phyloP scores from a whole-genome alignment of 2,797 vertebrate genomes.

The Eulemur rubriventer region DNA sequence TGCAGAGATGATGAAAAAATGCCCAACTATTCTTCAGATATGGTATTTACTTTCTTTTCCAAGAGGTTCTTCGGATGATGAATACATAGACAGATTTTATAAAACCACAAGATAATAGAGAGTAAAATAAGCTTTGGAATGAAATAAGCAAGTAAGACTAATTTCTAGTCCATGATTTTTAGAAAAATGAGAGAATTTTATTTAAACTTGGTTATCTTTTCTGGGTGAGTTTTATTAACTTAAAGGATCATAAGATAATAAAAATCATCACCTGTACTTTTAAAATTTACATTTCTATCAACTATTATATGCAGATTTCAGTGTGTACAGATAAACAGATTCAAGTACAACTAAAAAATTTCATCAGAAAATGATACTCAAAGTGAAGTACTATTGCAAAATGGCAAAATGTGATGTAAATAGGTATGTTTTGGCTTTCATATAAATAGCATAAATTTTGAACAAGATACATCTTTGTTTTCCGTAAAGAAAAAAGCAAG shows the following conservation, averaged over 20 bases:
- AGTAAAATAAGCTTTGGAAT: slow-evolving; percentile 12
- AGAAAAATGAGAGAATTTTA: not conserved
- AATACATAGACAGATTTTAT: not conserved
- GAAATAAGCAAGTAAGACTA: slow-evolving; percentile 19
- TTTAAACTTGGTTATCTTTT: slow-evolving; percentile 21
- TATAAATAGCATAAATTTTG: not conserved
- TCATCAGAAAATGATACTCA: not conserved
- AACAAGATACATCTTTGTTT: not conserved
- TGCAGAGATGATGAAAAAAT: not conserved
- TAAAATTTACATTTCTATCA: not conserved
- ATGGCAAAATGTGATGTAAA: not conserved
- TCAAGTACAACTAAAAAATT: slow-evolving; percentile 18
- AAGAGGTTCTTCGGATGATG: not conserved
- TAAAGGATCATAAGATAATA: not conserved
- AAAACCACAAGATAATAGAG: not conserved
- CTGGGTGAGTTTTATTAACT: not conserved
- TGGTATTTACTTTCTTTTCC: slow-evolving; percentile 11
- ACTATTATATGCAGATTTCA: not conserved
- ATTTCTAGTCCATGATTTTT: not conserved
- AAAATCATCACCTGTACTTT: not conserved
- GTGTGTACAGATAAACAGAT: not conserved
- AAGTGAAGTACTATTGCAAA: not conserved
- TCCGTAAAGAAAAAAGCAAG: not conserved
- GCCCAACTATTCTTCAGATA: not conserved
- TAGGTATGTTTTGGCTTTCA: not conserved